Percentiles rank a stretch among this genome's conserved stretches.
Evolutionary conservation across 1,140 invertebrate genomes (phyloP).

Genomic region (Trichoplusia ni): DNA sequence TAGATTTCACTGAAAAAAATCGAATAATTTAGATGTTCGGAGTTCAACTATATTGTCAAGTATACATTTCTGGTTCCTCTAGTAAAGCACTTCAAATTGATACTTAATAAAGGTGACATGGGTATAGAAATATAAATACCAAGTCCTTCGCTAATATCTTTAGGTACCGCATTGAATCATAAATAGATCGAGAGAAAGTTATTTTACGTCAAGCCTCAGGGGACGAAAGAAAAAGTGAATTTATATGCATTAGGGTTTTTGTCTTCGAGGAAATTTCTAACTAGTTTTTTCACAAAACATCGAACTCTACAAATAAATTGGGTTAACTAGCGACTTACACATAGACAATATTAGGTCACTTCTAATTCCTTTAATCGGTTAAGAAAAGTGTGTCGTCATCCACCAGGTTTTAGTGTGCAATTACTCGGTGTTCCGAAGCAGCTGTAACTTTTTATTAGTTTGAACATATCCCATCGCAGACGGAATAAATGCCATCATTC

Average conservation of each 20-base stretch:
- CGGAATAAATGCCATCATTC: background rate
- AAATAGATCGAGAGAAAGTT: constrained; percentile 15
- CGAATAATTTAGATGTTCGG: too few relatives aligned
- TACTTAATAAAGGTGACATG: too few relatives aligned
- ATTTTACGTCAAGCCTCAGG: constrained; percentile 3
- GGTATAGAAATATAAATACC: too few relatives aligned
- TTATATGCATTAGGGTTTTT: constrained; percentile 6
- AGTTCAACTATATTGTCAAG: too few relatives aligned
- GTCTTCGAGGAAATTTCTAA: background rate
- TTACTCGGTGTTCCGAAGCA: constrained; percentile 18
- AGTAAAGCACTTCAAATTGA: too few relatives aligned
- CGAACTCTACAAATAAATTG: background rate
- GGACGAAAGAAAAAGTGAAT: constrained; percentile 10
- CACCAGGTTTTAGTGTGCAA: constrained; percentile 6
- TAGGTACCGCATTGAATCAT: too few relatives aligned
- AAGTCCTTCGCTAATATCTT: too few relatives aligned
- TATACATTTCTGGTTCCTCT: too few relatives aligned
- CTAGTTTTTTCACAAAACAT: background rate
- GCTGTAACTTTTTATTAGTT: constrained; percentile 28
- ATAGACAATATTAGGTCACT: too few relatives aligned
- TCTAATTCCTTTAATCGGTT: background rate
- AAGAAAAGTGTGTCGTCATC: background rate
- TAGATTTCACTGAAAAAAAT: too few relatives aligned
- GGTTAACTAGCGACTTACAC: too few relatives aligned
- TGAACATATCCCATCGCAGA: background rate